Evolutionary conservation across 2,888 invertebrate genomes (phyloP).

Genomic region (Mylabris sibirica): DNA sequence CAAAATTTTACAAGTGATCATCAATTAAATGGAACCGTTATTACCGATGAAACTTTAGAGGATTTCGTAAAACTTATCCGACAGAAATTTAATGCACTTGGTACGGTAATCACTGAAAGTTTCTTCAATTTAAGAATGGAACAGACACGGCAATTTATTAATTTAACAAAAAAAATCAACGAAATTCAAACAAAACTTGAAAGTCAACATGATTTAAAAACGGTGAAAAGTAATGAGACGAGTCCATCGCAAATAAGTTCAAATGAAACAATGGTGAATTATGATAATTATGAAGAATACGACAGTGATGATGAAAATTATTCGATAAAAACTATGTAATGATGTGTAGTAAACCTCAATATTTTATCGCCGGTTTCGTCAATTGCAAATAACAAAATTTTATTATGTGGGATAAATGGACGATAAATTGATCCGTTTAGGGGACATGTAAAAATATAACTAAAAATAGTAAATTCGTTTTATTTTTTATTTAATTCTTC

Average conservation of each 20-base stretch:
- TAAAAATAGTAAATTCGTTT: background rate
- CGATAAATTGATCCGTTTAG: background rate
- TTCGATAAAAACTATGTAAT: background rate
- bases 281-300: background rate
- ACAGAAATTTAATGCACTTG: background rate
- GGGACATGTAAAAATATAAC: background rate
- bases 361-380: background rate
- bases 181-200: background rate
- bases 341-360: background rate
- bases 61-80: background rate
- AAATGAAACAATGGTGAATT: background rate
- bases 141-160: background rate
- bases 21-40: background rate
- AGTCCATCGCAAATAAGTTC: background rate
- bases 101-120: background rate
- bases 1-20: background rate
- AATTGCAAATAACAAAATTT: conserved; percentile 3
- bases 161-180: background rate
- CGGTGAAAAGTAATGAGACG: background rate
- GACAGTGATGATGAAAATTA: background rate
- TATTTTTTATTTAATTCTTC: too few relatives aligned
- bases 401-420: background rate
- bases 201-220: background rate
- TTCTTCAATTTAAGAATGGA: background rate
- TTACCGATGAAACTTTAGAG: background rate